Percentiles rank a stretch among this genome's conserved stretches.
These are phyloP conservation scores for Andrena bicolor DNA, from an alignment of 2,888 invertebrate genomes.

Conservation along the genomic window DNA sequence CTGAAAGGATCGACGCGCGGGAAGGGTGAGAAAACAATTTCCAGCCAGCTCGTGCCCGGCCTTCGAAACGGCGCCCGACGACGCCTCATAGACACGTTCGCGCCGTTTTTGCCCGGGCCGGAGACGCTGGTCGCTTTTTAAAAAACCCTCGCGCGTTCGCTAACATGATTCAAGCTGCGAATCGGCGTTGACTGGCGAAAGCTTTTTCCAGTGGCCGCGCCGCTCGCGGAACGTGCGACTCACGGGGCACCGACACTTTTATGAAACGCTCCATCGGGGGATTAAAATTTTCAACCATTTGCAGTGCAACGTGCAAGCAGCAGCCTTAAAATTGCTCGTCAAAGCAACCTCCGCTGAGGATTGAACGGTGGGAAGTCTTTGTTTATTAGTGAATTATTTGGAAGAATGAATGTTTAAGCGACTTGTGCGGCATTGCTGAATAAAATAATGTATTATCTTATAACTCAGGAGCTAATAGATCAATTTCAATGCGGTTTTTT, in stretches of 20 bases:
- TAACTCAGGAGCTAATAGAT: too few relatives aligned
- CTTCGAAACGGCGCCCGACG: conserved; percentile 64
- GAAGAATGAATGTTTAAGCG: too few relatives aligned
- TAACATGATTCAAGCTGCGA: conserved; percentile 57
- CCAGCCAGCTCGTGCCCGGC: conserved; percentile 71
- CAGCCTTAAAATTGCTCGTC: not conserved
- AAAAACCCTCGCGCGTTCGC: conserved; percentile 64
- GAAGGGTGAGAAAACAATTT: conserved; percentile 76
- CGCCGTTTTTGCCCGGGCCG: conserved; percentile 61
- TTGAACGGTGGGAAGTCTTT: not conserved
- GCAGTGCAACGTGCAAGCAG: not conserved
- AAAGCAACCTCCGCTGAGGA: not conserved
- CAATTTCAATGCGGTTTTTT: too few relatives aligned
- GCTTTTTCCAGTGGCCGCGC: conserved; percentile 34
- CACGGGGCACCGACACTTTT: conserved; percentile 18
- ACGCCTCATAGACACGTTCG: conserved; percentile 70
- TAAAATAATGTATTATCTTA: not conserved
- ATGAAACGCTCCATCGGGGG: conserved; percentile 20
- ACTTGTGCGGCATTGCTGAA: too few relatives aligned
- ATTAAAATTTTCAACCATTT: conserved; percentile 25
- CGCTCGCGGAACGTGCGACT: conserved; percentile 16
- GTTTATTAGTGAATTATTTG: too few relatives aligned
- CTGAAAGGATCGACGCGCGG: conserved; percentile 62
- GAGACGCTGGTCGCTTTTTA: conserved; percentile 52
- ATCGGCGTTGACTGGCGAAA: conserved; percentile 46